These are phyloP conservation scores for Lucinisca nassula DNA, from an alignment of 2,888 invertebrate species.

Conservation along the genomic window DNA sequence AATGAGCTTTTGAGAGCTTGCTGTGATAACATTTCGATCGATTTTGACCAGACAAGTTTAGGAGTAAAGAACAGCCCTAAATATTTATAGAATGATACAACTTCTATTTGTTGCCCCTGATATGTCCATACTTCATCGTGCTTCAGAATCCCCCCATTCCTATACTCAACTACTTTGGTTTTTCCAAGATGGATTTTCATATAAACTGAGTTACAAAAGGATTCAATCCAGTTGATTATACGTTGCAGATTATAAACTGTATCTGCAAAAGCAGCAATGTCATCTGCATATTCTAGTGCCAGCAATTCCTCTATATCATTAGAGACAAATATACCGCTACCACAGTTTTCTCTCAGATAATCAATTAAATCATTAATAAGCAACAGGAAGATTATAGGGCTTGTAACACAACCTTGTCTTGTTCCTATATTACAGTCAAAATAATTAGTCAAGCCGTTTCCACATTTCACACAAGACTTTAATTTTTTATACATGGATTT, in stretches of 20 bases:
- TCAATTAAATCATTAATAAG: background rate
- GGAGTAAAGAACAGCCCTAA: background rate
- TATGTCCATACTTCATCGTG: background rate
- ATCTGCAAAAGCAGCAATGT: background rate
- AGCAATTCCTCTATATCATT: background rate
- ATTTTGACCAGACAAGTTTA: background rate
- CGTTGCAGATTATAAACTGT: background rate
- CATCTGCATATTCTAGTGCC: conserved; percentile 8
- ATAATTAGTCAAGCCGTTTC: background rate
- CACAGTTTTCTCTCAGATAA: background rate
- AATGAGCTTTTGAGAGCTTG: background rate
- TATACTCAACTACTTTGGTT: background rate
- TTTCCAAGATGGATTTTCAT: background rate
- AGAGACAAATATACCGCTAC: background rate
- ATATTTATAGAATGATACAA: background rate
- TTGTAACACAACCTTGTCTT: background rate
- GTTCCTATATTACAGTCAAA: conserved; percentile 23
- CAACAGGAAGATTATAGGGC: background rate
- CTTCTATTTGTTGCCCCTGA: background rate
- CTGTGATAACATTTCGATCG: background rate
- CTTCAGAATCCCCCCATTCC: background rate
- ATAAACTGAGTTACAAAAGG: background rate
- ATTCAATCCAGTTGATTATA: background rate
- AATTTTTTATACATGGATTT: background rate
- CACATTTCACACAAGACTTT: background rate